Base-by-base conservation (phyloP, 2,888 invertebrate species). In the Aethes cnicana region DNA sequence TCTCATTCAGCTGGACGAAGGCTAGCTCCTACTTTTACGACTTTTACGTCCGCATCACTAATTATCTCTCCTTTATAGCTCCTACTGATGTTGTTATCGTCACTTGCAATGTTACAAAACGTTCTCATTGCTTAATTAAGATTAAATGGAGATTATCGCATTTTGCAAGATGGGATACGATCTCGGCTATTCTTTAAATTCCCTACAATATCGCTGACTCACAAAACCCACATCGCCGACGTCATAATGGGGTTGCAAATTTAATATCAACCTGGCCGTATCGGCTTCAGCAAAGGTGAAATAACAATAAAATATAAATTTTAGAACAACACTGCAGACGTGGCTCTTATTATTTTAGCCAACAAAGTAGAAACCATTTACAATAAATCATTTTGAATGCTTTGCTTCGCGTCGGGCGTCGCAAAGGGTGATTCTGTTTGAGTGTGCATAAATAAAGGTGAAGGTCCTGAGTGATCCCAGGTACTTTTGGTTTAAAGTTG, bases 361-460 rank as follows among this genome's bases (percentile, higher is more conserved):
- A 85, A 89, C 89, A 89, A 89, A 86, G 89, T 89, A 88, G 88
- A 88, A 89, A 85, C 87, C 87, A 88, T 89, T 89, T 88, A 87
- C 89, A 87, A 88, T 89, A 89, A 89, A 89, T 89, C 89, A 89
- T 87, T 87, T 87, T 85, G 85, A 88, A 86, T 81, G 87, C 84
- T 81, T 85, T 86, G 85, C 85, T 74, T 85, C 87, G 77, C 84
- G 77, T 76, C 75, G 84, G 79, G 80, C 84, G 81, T 80, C 84
- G 87, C 88, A 86, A 88, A 87, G 88, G 87, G 88, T 87, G 88
- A 87, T 87, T 87, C 86, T 85, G 84, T 82, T 78, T 74, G 84
- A 86, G 83, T 81, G 77, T 84, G 84, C 86, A 88, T 89, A 89
- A 89, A 88, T 87, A 89, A 88, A 86, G 82, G 78, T 81, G 80